Percentiles rank a stretch among this genome's conserved stretches.
Evolutionary conservation across 2,113 vertebrate species (phyloP).

Genomic region (Pseudopodoces humilis): DNA sequence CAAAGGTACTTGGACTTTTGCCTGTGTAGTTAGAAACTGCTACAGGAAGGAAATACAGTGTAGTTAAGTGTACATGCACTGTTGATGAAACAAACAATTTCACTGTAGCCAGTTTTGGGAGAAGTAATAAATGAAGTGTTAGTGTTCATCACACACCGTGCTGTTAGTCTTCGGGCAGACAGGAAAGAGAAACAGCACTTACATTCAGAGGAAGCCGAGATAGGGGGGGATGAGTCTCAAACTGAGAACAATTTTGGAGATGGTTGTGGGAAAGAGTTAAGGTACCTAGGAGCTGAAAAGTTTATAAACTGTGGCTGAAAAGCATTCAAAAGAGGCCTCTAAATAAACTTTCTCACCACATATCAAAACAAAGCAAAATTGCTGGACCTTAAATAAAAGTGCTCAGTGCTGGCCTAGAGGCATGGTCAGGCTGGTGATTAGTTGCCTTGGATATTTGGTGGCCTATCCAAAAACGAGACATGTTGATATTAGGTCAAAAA

Average conservation of each 20-base stretch:
- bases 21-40: background rate
- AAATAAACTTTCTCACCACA: constrained; percentile 25
- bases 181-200: background rate
- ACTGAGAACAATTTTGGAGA: background rate
- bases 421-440: constrained; percentile 9
- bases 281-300: background rate
- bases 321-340: background rate
- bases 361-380: constrained; percentile 44
- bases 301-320: background rate
- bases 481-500: background rate
- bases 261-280: background rate
- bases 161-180: background rate
- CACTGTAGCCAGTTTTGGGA: background rate
- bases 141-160: background rate
- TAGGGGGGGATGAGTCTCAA: background rate
- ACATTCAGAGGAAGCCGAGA: background rate
- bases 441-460: constrained; percentile 19
- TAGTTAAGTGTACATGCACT: background rate
- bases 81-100: background rate
- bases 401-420: constrained; percentile 30
- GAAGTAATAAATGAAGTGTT: background rate
- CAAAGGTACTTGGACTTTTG: background rate
- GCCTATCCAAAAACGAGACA: background rate
- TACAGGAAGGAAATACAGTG: background rate
- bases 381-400: constrained; percentile 52